A percentile compares a stretch with the other conserved stretches of the same genome.
Conservation (phyloP, 2,113 vertebrate genomes). For the Hassar affinis region DNA sequence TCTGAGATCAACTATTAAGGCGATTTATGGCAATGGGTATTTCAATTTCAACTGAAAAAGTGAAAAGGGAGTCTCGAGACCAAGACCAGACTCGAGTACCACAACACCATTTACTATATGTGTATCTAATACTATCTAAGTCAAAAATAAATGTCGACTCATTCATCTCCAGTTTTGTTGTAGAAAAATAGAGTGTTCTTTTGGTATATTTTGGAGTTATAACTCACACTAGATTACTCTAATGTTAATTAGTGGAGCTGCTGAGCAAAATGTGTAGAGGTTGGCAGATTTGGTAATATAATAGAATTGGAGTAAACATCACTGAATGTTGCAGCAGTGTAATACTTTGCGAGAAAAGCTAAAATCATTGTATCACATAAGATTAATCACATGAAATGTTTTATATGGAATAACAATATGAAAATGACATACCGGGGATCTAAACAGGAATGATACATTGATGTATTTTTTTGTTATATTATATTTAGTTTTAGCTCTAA, state of each 20-base stretch:
- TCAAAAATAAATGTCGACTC: background rate
- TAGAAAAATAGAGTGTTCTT: background rate
- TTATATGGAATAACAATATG: background rate
- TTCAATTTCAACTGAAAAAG: too few relatives aligned
- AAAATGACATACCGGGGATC: background rate
- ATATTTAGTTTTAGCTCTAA: background rate
- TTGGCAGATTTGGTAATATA: background rate
- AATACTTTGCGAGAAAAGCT: background rate
- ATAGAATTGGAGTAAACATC: background rate
- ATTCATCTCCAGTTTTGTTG: background rate
- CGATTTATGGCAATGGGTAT: too few relatives aligned
- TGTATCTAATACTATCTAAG: background rate
- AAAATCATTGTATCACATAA: background rate
- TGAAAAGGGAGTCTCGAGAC: too few relatives aligned
- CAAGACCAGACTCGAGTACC: too few relatives aligned
- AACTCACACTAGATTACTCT: background rate
- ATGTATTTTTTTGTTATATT: background rate
- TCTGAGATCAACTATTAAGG: too few relatives aligned
- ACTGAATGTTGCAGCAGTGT: background rate
- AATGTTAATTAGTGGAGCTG: background rate
- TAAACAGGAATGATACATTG: background rate
- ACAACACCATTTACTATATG: background rate
- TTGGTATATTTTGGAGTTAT: background rate
- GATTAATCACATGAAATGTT: background rate
- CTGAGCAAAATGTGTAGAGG: background rate